These are phyloP conservation scores for Micropoecilia bifurca DNA, from an alignment of 2,797 vertebrate species.

Conservation along the genomic window DNA sequence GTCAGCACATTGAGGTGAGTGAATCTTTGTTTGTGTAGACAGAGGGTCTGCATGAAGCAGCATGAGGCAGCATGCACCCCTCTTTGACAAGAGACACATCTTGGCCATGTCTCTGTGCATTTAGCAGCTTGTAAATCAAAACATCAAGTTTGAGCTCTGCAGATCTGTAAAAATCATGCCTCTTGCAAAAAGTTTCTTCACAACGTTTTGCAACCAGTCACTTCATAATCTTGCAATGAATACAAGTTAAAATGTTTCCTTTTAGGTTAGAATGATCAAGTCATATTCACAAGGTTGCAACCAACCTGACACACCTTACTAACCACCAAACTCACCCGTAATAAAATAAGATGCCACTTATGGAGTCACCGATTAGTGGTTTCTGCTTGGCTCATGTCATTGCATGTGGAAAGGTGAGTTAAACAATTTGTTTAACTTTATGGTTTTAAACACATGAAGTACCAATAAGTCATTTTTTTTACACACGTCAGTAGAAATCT, in stretches of 20 bases:
- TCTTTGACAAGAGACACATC: neutral
- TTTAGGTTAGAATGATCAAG: neutral
- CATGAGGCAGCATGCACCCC: neutral
- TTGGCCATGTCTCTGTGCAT: neutral
- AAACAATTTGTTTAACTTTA: neutral
- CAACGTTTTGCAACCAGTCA: neutral
- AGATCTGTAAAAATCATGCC: neutral
- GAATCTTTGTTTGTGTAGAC: neutral
- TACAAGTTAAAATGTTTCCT: neutral
- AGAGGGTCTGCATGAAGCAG: neutral
- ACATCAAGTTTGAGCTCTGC: neutral
- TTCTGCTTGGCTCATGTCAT: neutral
- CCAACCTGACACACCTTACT: neutral
- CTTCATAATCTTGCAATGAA: neutral
- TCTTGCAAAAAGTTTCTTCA: neutral
- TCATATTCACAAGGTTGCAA: neutral
- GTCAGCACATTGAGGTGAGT: neutral
- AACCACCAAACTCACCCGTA: neutral
- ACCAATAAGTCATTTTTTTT: neutral
- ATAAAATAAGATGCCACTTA: neutral
- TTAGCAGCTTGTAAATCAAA: neutral
- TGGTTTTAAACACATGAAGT: neutral
- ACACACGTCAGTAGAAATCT: neutral
- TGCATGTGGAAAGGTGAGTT: neutral
- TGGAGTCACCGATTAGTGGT: neutral